Base-by-base conservation (phyloP, 2,797 vertebrate genomes). In the Acanthurus leucopareius region DNA sequence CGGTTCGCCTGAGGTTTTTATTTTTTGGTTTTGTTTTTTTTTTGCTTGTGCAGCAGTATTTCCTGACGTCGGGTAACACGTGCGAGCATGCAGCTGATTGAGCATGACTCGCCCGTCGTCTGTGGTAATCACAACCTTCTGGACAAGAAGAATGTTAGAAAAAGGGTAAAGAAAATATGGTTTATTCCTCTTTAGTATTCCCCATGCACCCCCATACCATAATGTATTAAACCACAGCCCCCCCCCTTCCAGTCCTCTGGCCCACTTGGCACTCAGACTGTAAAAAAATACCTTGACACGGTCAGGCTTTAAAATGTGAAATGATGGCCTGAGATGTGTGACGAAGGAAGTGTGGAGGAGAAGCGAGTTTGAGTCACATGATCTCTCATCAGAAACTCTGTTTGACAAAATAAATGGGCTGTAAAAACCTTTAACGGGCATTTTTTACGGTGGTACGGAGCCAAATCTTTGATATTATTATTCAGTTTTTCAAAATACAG, bases 61-160 rank as follows among this genome's bases (percentile, higher is more conserved):
- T 56, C 44, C 40, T 42, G 45, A 48, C 53, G 44, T 44, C 1
- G 4, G 48, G 71, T 32, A 51, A 62, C 44, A 44, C 44, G 7
- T 58, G 64, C 58, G 20, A 58, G 69, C 53, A 4, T 14, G 51
- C 66, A 35, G 77, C 72, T 76, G 83, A 86, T 82, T 60, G 77
- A 54, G 35, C 73, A 58, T 64, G 80, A 74, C 80, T 42, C 75
- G 80, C 58, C 70, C 73, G 77, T 81, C 79, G 53, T 77, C 60
- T 75, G 54, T 3, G 3, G 60, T 79, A 80, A 90, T 82, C 77
- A 74, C 69, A 88, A 79, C 70, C 82, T 67, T 38, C 68, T 87
- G 81, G 59, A 19, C 14, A 1, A 44, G 59, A 66, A 42, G 25
- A 42, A 85, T n/a, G 54, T 60, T 19, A 19, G 53, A 2, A n/a